Conservation (phyloP, 2,797 vertebrate species). For the Phylloscopus collybita region DNA sequence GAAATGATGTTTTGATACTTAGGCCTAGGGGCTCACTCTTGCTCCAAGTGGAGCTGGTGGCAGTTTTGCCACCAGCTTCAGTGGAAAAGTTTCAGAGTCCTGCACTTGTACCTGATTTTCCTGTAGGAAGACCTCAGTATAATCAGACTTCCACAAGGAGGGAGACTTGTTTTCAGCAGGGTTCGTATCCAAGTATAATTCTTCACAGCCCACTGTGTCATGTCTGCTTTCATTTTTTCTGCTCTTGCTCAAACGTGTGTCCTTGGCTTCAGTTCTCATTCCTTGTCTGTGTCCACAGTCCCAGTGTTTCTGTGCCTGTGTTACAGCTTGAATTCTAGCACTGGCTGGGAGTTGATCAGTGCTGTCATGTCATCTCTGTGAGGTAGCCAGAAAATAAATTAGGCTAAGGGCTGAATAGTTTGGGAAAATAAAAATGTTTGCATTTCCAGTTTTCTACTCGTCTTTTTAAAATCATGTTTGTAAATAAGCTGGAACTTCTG, state of each 20-base stretch:
- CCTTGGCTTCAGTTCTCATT: background rate
- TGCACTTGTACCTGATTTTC: background rate
- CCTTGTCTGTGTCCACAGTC: slow-evolving; percentile 7
- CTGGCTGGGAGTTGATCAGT: background rate
- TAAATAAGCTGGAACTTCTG: background rate
- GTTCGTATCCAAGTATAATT: background rate
- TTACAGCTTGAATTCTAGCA: background rate
- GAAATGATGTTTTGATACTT: background rate
- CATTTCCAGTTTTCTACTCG: background rate
- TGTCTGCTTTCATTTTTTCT: slow-evolving; percentile 18
- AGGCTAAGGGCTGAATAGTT: background rate
- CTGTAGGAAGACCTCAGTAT: background rate
- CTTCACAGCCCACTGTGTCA: background rate
- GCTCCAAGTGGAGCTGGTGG: background rate
- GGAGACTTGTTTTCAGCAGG: background rate
- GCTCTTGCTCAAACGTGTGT: background rate
- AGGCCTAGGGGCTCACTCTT: background rate
- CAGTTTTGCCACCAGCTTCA: background rate
- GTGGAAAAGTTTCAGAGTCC: background rate
- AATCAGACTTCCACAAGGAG: background rate
- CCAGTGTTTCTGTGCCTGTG: background rate
- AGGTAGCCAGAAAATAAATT: background rate
- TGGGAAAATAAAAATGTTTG: background rate
- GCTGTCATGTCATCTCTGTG: background rate
- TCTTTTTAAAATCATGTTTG: background rate